Base-by-base conservation (phyloP, 1,140 invertebrate genomes). In the Eriosoma lanigerum region DNA sequence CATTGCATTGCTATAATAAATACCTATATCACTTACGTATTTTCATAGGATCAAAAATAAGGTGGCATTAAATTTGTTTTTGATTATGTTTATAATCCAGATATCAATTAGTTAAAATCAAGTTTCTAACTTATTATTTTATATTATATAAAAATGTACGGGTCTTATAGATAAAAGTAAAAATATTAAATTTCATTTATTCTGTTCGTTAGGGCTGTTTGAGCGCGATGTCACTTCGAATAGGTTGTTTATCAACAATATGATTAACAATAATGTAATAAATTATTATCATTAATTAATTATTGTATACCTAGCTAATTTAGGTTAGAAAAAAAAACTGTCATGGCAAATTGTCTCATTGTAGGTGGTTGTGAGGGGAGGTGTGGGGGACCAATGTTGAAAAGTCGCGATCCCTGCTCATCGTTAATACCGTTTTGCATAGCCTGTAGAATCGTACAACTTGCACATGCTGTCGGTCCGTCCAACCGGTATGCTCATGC, bases 381-480 rank as follows among this genome's bases (percentile, higher is more conserved):
- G 32, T 8, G 32, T 38, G 32, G 32, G 21, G 52, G 26, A 54
- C 12, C 10, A 21, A 24, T 70, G 32, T 38, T 8, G 32, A n/a
- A 46, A 66, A 46, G 32, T 66, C 15, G 8, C 17, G 32, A 66
- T 50, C 29, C 44, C 29, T 90, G 3, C 3, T 38, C 32, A 8
- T 38, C 32, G 8, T 38, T 90, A 95, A 87, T 93, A 94, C 86
- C 94, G 91, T 86, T 93, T 92, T 84, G 92, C 91, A 86, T 94
- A 93, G 84, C 92, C 92, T 83, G 91, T 89, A 8, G 32, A 38
- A 85, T 95, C 93, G 86, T 95, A 95, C 81, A 95, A 88, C 87
- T 95, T 95, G 88, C 93, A 93, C 81, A 95, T 89, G 83, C 91
- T 92, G 84, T 92, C 92, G 82, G 93, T 90, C 82, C 92, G 90